Evolutionary conservation across 2,888 invertebrate species (phyloP).

Genomic region (Drosophila limbata): DNA sequence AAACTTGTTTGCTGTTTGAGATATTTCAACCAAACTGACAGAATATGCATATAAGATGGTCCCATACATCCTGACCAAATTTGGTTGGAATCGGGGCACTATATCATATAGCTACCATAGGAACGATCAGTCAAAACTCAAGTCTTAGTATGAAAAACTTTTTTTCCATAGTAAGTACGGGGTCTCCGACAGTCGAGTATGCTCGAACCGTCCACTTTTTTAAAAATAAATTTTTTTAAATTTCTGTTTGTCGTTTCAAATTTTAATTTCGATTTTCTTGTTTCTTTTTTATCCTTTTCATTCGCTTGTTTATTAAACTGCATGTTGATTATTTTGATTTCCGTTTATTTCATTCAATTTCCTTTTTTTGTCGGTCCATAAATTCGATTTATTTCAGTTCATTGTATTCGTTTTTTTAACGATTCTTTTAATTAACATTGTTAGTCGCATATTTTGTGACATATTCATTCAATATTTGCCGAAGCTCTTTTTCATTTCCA

Average conservation of each 20-base stretch:
- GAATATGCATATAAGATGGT: too few relatives aligned
- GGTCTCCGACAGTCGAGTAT: too few relatives aligned
- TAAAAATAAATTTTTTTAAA: too few relatives aligned
- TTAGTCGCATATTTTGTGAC: not conserved
- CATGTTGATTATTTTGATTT: conserved; percentile 11
- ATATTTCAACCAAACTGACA: too few relatives aligned
- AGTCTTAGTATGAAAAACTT: too few relatives aligned
- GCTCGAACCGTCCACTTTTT: too few relatives aligned
- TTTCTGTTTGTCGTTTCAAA: not conserved
- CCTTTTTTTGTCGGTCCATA: conserved; percentile 1
- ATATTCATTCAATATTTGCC: not conserved
- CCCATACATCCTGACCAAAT: too few relatives aligned
- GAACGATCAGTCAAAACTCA: too few relatives aligned
- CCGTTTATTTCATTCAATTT: conserved; percentile 6
- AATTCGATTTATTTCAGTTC: not conserved
- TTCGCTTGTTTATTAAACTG: conserved; percentile 3
- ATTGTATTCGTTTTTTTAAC: not conserved
- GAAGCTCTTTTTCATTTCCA: not conserved
- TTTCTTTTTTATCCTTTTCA: not conserved
- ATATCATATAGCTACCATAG: too few relatives aligned
- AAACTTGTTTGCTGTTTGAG: too few relatives aligned
- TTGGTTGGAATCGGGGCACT: too few relatives aligned
- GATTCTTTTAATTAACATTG: not conserved
- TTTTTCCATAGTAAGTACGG: too few relatives aligned
- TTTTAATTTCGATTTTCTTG: not conserved